These are phyloP conservation scores for Tangara arthus DNA, from an alignment of 2,797 vertebrate genomes.

Conservation along the genomic window DNA sequence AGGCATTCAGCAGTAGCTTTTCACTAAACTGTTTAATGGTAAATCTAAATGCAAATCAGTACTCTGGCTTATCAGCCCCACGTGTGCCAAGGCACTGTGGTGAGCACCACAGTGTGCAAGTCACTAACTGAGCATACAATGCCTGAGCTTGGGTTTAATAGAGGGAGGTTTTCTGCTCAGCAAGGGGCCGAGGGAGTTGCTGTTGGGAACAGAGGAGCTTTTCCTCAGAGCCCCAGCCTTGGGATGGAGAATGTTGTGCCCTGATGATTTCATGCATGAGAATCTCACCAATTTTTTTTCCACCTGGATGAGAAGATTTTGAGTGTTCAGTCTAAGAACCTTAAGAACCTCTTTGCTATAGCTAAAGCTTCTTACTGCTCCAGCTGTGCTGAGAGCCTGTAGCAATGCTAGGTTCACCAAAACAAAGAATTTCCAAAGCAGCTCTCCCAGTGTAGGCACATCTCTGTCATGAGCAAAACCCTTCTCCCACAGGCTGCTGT, in stretches of 20 bases:
- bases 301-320: neutral
- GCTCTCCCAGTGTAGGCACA: neutral
- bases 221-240: neutral
- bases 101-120: fast-evolving
- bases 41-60: conserved; percentile 6
- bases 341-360: neutral
- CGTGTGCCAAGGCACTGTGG: neutral
- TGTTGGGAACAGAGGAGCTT: neutral
- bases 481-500: neutral
- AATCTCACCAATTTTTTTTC: neutral
- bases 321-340: neutral
- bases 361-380: neutral
- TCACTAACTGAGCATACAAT: neutral
- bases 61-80: neutral
- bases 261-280: neutral
- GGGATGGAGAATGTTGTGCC: neutral
- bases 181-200: neutral
- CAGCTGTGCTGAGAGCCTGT: neutral
- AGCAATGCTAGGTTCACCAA: neutral
- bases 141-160: neutral
- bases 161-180: neutral
- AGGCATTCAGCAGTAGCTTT: neutral
- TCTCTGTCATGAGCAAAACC: neutral
- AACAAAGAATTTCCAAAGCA: neutral
- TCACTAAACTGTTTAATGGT: neutral